phyloP scores from a whole-genome alignment of 2,113 vertebrate species.

The Varanus salvator region DNA sequence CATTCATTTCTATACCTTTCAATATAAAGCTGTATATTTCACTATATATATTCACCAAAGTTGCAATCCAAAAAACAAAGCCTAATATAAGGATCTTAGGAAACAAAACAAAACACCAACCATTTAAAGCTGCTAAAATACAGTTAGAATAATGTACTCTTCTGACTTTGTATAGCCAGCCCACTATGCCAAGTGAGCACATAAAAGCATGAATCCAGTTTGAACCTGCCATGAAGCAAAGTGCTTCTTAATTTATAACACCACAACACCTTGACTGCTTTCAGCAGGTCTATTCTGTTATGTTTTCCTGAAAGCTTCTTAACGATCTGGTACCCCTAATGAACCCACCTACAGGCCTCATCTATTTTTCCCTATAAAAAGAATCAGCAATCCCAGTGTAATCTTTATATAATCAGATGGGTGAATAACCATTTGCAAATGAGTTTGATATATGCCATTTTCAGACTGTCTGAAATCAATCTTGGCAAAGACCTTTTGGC shows the following conservation, averaged over 20 bases:
- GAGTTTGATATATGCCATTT: constrained; percentile 65
- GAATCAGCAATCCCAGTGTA: constrained; percentile 56
- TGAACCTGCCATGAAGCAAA: constrained; percentile 57
- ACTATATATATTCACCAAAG: no score
- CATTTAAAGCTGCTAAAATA: no score
- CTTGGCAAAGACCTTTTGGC: constrained; percentile 57
- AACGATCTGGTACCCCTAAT: constrained; percentile 53
- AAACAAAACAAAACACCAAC: no score
- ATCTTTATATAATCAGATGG: constrained; percentile 48
- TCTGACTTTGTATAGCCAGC: neutral
- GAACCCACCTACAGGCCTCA: constrained; percentile 42
- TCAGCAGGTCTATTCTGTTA: constrained; percentile 43
- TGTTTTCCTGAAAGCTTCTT: constrained; percentile 49
- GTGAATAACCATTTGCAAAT: constrained; percentile 70
- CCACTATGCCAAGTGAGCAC: neutral
- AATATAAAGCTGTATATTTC: no score
- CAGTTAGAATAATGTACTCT: neutral
- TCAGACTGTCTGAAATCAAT: constrained; percentile 53
- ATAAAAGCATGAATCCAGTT: neutral
- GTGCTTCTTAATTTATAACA: constrained; percentile 32
- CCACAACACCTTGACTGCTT: constrained; percentile 62
- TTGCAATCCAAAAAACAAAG: no score
- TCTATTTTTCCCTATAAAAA: constrained; percentile 27
- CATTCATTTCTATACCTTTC: no score
- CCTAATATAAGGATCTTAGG: no score